Percentiles rank a stretch among this genome's conserved stretches.
Conservation (phyloP, 2,888 invertebrate species). For the Lasioglossum pauxillum region DNA sequence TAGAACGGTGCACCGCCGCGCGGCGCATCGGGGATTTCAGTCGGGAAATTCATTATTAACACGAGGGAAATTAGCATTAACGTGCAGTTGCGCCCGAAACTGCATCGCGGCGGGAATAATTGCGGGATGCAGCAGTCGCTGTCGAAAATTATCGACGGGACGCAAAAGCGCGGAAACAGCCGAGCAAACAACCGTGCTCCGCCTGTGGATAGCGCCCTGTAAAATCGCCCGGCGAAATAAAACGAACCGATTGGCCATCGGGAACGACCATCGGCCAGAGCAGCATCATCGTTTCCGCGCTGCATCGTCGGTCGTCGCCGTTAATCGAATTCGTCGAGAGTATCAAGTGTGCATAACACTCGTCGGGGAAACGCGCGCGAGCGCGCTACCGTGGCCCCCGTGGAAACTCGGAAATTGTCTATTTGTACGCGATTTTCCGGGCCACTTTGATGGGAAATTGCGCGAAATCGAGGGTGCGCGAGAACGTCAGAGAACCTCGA, state of each 20-base stretch:
- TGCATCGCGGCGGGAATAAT: slow-evolving; percentile 8
- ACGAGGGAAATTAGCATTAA: slow-evolving; percentile 2
- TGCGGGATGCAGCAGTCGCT: neutral
- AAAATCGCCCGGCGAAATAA: slow-evolving; percentile 5
- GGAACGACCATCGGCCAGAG: neutral
- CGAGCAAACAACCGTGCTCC: slow-evolving; percentile 1
- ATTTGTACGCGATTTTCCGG: slow-evolving; percentile 42
- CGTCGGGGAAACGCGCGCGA: neutral
- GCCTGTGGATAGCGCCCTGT: neutral
- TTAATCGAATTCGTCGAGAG: slow-evolving; percentile 54
- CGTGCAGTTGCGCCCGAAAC: neutral
- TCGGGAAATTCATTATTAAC: slow-evolving; percentile 18
- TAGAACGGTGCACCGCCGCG: neutral
- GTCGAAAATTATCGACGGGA: slow-evolving; percentile 22
- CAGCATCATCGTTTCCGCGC: slow-evolving; percentile 17
- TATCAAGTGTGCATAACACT: slow-evolving; percentile 34
- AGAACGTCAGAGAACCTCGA: neutral
- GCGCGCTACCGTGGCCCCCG: neutral
- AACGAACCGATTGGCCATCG: slow-evolving; percentile 16
- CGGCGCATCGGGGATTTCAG: neutral
- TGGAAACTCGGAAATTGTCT: slow-evolving; percentile 42
- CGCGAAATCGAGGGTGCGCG: slow-evolving; percentile 21
- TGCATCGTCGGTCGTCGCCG: slow-evolving; percentile 31
- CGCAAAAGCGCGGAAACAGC: neutral
- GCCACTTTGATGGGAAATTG: slow-evolving; percentile 44